Base-by-base conservation (phyloP, 2,113 vertebrate genomes). In the Vimba vimba region DNA sequence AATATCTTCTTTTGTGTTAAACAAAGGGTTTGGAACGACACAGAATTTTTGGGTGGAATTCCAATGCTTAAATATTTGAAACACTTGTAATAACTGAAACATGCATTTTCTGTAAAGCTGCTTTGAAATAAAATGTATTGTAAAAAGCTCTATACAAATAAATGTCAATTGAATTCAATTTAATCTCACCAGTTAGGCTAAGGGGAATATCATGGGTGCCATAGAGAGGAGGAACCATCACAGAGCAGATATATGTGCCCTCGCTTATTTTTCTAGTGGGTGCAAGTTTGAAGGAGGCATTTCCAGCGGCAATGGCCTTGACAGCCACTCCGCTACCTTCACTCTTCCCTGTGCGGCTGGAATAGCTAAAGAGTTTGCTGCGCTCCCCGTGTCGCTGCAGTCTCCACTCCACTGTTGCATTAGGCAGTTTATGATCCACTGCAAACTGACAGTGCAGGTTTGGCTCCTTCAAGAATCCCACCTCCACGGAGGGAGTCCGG, bases 361-460 rank as follows among this genome's bases (percentile, higher is more conserved):
- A 64, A n/a, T 93, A 90, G 82, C 91, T 84, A 47, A 94, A 92
- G 3, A 95, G 86, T 55, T 6, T 88, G 0, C 0, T 77, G 17
- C 79, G 91, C 13, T 93, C 92, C 2, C 94, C 93, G 0, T 84
- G 91, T 2, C 47, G 50, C 4, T 90, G 92, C 15, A 79, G 7
- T 0, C 76, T n/a, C 95, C 96, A 94, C 74, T 89, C 91, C 60
- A 93, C 68, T 0, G 74, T 87, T 30, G 91, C 0, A 4, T 90
- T 85, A 0, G 93, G 83, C 1, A 2, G 85, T 50, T 87, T 91
- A 88, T 93, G 95, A 79, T 94, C 94, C 0, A 95, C 11, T 2
- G 86, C 76, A 78, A 95, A 95, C 89, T 93, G 91, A 62, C 95
- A 96, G 87, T 93, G 89, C 74, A 95, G 91, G 4, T 89, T 89